Base-by-base conservation (phyloP, 1,140 invertebrate species). In the Drosophila bocqueti region DNA sequence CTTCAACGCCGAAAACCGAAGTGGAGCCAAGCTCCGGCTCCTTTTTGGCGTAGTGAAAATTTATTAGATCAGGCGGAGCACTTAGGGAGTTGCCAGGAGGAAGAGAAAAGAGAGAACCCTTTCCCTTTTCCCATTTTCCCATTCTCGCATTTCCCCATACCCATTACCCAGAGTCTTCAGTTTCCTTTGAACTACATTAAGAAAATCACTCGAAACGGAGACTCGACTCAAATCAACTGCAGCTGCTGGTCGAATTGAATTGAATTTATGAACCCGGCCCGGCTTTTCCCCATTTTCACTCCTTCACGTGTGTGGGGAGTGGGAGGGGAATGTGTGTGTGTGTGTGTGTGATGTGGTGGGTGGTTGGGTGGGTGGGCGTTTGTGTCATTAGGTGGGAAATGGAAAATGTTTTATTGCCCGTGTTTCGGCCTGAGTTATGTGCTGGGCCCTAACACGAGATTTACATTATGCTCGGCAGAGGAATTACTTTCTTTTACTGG, bases 231-330 rank as follows among this genome's bases (percentile, higher is more conserved):
- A 72, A 78, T 89, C 84, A 86, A 82, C 69, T 73, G 83, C 83
- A 89, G 84, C 83, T 89, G 84, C 80, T 83, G 84, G 83, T 74
- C 84, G 84, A 83, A 89, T 83, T 78, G 81, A 87, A 87, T 83
- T 78, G 81, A 87, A 87, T 89, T 89, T 87, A 89, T 87, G 75
- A 78, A 78, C 58, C 50, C 58, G 45, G 45, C 26, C 54, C 38
- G 57, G 69, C 61, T 49, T 38, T 54, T 55, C 52, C 26, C 7
- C 24, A 21, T 29, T 45, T 29, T 42, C 34, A 43, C 64, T 34
- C 40, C 52, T 49, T 34, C 46, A 47, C 46, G n/a, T 43, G 65
- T 72, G 47, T 16, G 24, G n/a, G 46, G 64, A 52, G 65, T 11
- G n/a, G 16, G 42, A n/a, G n/a, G n/a, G n/a, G n/a, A n/a, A n/a